Evolutionary conservation across 1,140 invertebrate genomes (phyloP).

Genomic region (Chrysopa pallens): DNA sequence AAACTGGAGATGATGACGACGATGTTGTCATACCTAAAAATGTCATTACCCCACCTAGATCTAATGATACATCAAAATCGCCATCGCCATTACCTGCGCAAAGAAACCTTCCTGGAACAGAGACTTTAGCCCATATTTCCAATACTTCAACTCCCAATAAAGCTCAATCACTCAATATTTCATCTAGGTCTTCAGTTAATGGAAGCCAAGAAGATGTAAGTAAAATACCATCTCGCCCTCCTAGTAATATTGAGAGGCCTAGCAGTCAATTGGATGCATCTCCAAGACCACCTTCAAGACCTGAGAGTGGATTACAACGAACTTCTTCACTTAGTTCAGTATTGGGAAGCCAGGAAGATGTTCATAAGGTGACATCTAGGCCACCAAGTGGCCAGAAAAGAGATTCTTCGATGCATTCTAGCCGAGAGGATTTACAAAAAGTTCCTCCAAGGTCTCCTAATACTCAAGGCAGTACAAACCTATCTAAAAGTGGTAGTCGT

Average conservation of each 20-base stretch:
- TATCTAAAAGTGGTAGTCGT: too few relatives aligned
- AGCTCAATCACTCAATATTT: slow-evolving; percentile 5
- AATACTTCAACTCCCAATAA: slow-evolving; percentile 7
- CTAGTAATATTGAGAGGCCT: neutral
- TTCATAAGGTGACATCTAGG: too few relatives aligned
- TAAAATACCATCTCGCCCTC: neutral
- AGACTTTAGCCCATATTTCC: slow-evolving; percentile 8
- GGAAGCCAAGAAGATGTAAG: neutral
- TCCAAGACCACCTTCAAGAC: too few relatives aligned
- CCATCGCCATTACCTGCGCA: slow-evolving; percentile 6
- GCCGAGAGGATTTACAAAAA: too few relatives aligned
- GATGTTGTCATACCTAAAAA: slow-evolving; percentile 25
- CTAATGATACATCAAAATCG: slow-evolving; percentile 3
- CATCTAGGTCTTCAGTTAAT: slow-evolving; percentile 9
- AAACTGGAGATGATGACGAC: slow-evolving; percentile 26
- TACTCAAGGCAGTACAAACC: too few relatives aligned
- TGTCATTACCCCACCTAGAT: neutral
- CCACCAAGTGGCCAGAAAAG: too few relatives aligned
- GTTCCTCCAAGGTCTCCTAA: too few relatives aligned
- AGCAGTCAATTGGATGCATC: too few relatives aligned
- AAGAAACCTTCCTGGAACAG: slow-evolving; percentile 2
- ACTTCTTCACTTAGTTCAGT: too few relatives aligned
- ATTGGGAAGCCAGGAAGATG: too few relatives aligned
- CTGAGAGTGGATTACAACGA: too few relatives aligned
- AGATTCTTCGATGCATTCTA: too few relatives aligned